These are phyloP conservation scores for Cistogaster globosa DNA, from an alignment of 2,888 invertebrate species.

Conservation along the genomic window DNA sequence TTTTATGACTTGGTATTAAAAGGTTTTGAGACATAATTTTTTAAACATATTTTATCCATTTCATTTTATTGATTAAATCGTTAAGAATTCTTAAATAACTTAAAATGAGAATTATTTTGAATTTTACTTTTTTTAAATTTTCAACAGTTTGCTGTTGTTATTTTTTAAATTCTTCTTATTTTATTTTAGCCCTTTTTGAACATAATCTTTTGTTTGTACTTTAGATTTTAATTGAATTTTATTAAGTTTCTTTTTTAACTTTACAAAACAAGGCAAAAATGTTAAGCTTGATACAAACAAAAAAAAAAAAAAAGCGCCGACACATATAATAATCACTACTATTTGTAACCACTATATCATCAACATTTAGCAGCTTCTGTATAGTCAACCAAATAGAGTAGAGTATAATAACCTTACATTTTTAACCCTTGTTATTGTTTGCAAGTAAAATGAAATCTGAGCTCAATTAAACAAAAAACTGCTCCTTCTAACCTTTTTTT, in stretches of 20 bases:
- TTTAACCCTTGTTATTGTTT: conserved; percentile 64
- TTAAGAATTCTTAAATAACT: too few species aligned
- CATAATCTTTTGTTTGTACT: conserved; percentile 61
- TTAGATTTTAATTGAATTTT: conserved; percentile 66
- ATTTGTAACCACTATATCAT: conserved; percentile 55
- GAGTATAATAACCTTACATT: conserved; percentile 7
- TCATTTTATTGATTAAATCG: too few species aligned
- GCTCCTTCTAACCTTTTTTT: conserved; percentile 38
- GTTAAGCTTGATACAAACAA: conserved; percentile 39
- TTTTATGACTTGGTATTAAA: too few species aligned
- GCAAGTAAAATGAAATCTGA: conserved; percentile 59
- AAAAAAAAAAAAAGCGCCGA: conserved; percentile 14
- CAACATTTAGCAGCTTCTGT: conserved; percentile 50
- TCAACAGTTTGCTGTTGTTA: background rate
- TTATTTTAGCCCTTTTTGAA: conserved; percentile 18
- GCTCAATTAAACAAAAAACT: conserved; percentile 67
- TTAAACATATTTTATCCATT: too few species aligned
- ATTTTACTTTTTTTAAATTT: background rate
- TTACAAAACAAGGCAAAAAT: conserved; percentile 33
- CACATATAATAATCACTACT: conserved; percentile 57
- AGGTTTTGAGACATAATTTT: too few species aligned
- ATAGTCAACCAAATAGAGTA: conserved; percentile 18
- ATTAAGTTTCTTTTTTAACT: conserved; percentile 36
- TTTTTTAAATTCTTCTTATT: background rate
- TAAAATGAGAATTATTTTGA: too few species aligned